Conservation (phyloP, 2,797 vertebrate genomes). For the Falco columbarius region DNA sequence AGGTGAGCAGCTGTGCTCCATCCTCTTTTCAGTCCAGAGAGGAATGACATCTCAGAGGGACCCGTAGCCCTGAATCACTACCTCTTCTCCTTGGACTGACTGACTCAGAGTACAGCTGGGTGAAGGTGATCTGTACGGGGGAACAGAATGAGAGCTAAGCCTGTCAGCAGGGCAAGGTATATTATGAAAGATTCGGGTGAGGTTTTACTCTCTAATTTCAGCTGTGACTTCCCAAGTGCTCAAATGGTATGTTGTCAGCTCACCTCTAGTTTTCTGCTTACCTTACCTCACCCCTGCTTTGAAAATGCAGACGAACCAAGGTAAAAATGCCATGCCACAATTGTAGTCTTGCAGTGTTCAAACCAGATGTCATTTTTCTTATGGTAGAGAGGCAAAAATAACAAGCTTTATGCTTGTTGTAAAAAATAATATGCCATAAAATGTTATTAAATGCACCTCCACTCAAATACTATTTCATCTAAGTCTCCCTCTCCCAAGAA, state of each 20-base stretch:
- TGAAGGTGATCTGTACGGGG: not conserved
- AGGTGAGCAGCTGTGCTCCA: not conserved
- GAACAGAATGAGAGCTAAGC: not conserved
- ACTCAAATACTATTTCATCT: not conserved
- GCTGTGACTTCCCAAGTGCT: not conserved
- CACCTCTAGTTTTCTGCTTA: not conserved
- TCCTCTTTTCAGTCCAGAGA: not conserved
- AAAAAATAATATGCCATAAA: slow-evolving; percentile 36
- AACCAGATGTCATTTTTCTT: not conserved
- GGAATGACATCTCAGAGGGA: not conserved
- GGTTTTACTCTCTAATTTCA: not conserved
- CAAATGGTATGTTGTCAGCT: not conserved
- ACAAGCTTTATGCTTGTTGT: not conserved
- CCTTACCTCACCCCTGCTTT: not conserved
- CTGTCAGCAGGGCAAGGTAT: not conserved
- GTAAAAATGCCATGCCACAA: not conserved
- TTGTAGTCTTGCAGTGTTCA: not conserved
- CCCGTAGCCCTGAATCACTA: not conserved
- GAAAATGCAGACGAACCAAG: not conserved
- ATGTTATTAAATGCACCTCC: not conserved
- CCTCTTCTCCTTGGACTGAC: not conserved
- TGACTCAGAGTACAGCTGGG: not conserved
- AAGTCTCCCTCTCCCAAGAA: not conserved
- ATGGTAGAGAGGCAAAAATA: slow-evolving; percentile 1
- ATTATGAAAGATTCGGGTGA: not conserved